Base-by-base conservation (phyloP, 2,888 invertebrate genomes). In the Neoitamus cyanurus region DNA sequence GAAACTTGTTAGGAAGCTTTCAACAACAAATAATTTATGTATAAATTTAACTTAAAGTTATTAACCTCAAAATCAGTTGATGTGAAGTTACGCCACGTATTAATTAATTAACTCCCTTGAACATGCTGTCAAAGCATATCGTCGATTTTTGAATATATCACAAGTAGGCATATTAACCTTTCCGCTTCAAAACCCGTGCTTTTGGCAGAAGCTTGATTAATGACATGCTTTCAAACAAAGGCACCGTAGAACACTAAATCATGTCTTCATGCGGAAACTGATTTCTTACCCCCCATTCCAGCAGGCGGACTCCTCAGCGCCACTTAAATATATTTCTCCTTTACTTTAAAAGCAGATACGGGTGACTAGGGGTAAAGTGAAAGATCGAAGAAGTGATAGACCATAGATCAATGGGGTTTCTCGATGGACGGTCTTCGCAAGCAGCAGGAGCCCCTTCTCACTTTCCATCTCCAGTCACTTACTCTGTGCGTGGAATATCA, bases 191-290 rank as follows among this genome's bases (percentile, higher is more conserved):
- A 75, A 75, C 42, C 42, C 75, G 42, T 75, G 75, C 75, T 75
- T 75, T 75, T 75, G 75, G 75, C 75, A 75, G 15, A 75, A 73
- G 25, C 42, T n/a, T 75, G 75, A 75, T 75, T 75, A 75, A 75
- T 75, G 75, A 75, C 42, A 11, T 42, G 20, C 42, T 42, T 25
- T 42, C 75, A 75, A 75, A 75, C 75, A 75, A 75, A 75, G 75
- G 42, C 75, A 3, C 75, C 25, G 42, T 75, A 75, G 75, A 75
- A 42, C 42, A 75, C 75, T 75, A 75, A 75, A 75, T 75, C 75
- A 75, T 75, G 42, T 75, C 42, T 42, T 75, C 75, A 25, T 28
- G 42, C 75, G 42, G 42, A 31, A 75, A 42, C 42, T 42, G 75
- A 75, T 75, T 75, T 75, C 75, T 75, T 42, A 37, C n/a, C 20